Evolutionary conservation across 2,888 invertebrate species (phyloP).

Genomic region (Machimus atricapillus): DNA sequence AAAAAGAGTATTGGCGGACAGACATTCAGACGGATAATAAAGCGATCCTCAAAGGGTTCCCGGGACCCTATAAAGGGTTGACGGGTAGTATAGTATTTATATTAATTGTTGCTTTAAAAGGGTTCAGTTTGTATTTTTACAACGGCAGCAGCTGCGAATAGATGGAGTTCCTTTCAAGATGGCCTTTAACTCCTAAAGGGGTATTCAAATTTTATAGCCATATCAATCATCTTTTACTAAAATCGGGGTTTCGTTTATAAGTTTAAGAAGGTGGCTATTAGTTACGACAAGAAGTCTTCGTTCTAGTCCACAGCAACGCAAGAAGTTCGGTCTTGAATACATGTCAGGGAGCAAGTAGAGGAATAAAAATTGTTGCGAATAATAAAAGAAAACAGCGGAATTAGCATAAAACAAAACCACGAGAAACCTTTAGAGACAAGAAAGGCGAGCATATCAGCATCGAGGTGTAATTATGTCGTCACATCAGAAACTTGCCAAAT

Average conservation of each 20-base stretch:
- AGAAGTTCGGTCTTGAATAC: neutral
- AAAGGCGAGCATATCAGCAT: conserved; percentile 35
- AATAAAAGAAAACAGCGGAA: conserved; percentile 29
- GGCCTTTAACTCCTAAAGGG: too few species aligned
- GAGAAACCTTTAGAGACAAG: conserved; percentile 1
- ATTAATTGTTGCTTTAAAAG: too few species aligned
- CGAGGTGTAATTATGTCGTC: conserved; percentile 39
- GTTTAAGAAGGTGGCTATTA: neutral
- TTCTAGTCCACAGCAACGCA: neutral
- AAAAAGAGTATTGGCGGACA: too few species aligned
- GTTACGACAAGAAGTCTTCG: neutral
- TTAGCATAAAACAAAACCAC: conserved; percentile 37
- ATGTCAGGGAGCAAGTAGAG: neutral
- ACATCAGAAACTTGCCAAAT: conserved; percentile 36
- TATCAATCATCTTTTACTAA: neutral
- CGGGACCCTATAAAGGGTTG: too few species aligned
- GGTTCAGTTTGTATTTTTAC: too few species aligned
- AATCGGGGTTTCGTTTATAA: neutral
- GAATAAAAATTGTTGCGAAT: neutral
- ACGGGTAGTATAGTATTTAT: too few species aligned
- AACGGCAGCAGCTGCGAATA: too few species aligned
- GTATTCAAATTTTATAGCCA: too few species aligned
- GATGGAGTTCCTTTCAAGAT: too few species aligned
- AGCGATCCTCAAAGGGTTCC: too few species aligned
- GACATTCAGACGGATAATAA: too few species aligned